Base-by-base conservation (phyloP, 2,888 invertebrate species). In the Meandrusa payeni region DNA sequence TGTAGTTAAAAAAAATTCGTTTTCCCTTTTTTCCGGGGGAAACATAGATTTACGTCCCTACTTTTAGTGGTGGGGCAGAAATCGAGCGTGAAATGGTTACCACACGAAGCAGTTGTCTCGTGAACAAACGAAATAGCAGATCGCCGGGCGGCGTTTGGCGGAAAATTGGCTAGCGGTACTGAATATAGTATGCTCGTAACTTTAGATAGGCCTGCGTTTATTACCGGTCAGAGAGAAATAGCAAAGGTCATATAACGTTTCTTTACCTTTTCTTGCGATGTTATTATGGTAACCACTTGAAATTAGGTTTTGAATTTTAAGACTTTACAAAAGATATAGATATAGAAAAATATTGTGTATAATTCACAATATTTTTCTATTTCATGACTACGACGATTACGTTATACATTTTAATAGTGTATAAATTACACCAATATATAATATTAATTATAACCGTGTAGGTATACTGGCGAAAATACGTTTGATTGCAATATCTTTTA, bases 81-180 rank as follows among this genome's bases (percentile, higher is more conserved):
- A 85, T 82, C 76, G 82, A 82, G 72, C 82, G 81, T 82, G 79
- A 82, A 85, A 82, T 83, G 70, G 82, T 76, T 78, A 78, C 81
- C 79, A 74, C 80, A 67, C 69, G 66, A 62, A 70, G 67, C 63
- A 76, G 73, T 73, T 79, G 78, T 78, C 80, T 78, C 75, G 76
- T 69, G 78, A 73, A 80, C 81, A 76, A 79, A 81, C 79, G 73
- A 69, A 76, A 78, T 77, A 66, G 73, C 69, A 62, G 63, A 62
- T 67, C 54, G 52, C 52, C 68, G 65, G 65, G 61, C 54, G 51
- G 77, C 75, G 76, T 76, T 76, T 70, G 74, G 68, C 76, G 79
- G 78, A 78, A 81, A 81, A 82, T 81, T 81, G 79, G 76, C 72
- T 76, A 57, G 67, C 68, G 51, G 64, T 59, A 64, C 57, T 56